Conservation (phyloP, 2,888 invertebrate genomes). For the Clitarchus hookeri region DNA sequence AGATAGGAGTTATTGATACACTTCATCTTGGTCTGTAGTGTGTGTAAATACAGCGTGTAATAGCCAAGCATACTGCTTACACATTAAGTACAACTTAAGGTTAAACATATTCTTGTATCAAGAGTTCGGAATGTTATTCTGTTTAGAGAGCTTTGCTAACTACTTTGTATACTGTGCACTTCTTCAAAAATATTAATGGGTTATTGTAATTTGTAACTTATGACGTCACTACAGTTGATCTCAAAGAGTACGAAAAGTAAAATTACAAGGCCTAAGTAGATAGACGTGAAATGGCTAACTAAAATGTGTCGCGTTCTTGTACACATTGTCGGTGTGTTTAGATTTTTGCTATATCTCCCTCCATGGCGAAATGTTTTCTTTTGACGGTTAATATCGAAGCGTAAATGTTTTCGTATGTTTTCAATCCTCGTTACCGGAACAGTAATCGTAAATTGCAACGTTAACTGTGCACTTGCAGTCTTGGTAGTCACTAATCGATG, state of each 20-base stretch:
- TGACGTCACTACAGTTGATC: constrained; percentile 37
- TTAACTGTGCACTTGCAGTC: constrained; percentile 35
- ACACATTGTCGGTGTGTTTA: constrained; percentile 26
- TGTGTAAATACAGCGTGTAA: neutral
- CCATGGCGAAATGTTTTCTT: constrained; percentile 35
- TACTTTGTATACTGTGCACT: constrained; percentile 33
- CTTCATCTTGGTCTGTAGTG: neutral
- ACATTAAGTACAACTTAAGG: constrained; percentile 36
- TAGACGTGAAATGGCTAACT: constrained; percentile 36
- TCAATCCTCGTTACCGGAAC: constrained; percentile 37
- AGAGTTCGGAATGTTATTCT: constrained; percentile 30
- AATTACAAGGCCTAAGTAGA: constrained; percentile 40
- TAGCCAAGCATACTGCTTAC: constrained; percentile 34
- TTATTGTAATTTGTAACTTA: constrained; percentile 26
- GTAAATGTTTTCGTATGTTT: constrained; percentile 42
- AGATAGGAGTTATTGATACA: neutral
- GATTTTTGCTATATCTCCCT: constrained; percentile 36
- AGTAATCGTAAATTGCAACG: constrained; percentile 35
- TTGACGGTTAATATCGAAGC: constrained; percentile 40
- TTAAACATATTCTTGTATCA: constrained; percentile 39
- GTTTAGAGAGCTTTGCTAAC: constrained; percentile 38
- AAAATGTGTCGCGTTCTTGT: constrained; percentile 22
- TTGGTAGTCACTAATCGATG: constrained; percentile 36
- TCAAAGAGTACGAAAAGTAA: constrained; percentile 34
- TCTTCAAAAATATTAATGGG: constrained; percentile 25